Percentiles rank a stretch among this genome's conserved stretches.
These are phyloP conservation scores for Temnopleurus reevesii DNA, from an alignment of 53 echinoderm and acorn worm species.

Conservation along the genomic window DNA sequence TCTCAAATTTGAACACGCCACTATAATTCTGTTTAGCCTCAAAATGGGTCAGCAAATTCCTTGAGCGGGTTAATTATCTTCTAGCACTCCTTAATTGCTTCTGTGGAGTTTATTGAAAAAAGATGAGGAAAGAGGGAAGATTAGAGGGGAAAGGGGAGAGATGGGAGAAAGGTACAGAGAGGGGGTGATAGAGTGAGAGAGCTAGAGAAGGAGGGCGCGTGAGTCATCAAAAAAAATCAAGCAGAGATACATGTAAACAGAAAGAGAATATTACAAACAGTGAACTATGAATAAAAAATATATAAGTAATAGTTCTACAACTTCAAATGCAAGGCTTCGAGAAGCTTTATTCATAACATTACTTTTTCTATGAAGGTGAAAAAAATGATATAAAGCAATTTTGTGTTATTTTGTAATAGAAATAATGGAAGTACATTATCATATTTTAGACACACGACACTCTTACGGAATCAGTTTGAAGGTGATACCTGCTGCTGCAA, in stretches of 20 bases:
- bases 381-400: neutral
- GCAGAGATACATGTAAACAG: neutral
- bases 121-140: neutral
- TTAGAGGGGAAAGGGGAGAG: neutral
- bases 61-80: conserved; percentile 25
- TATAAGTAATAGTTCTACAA: neutral
- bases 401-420: neutral
- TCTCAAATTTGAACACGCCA: neutral
- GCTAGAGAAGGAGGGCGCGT: neutral
- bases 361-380: neutral
- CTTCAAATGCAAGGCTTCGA: too few relatives aligned
- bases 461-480: too few relatives aligned
- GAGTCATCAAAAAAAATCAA: too few relatives aligned
- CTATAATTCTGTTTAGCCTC: neutral
- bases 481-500: too few relatives aligned
- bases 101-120: neutral
- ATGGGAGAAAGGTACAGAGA: too few relatives aligned
- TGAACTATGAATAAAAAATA: neutral
- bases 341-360: neutral
- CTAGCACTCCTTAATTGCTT: neutral
- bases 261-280: neutral
- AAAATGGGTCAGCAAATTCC: neutral
- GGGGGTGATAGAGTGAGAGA: neutral
- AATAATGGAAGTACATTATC: neutral
- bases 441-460: neutral